phyloP scores from a whole-genome alignment of 2,888 invertebrate genomes.

The Unio pictorum region DNA sequence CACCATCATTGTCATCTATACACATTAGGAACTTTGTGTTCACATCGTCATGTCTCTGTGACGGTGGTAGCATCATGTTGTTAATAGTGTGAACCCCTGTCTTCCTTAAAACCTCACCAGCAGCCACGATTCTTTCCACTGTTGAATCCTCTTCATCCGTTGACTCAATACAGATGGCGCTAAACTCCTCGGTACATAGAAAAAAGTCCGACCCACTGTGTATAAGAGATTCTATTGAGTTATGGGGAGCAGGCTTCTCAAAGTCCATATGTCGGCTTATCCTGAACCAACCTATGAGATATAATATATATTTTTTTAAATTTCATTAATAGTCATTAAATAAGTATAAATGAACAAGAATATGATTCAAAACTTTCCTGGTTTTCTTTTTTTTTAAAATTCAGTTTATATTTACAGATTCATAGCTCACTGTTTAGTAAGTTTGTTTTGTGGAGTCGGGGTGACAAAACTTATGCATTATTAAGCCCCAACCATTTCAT shows the following conservation, averaged over 20 bases:
- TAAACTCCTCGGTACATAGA: constrained; percentile 31
- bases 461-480: too few relatives aligned
- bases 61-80: constrained; percentile 21
- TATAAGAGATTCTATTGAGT: constrained; percentile 20
- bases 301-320: not conserved
- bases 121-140: constrained; percentile 13
- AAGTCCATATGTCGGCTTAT: constrained; percentile 31
- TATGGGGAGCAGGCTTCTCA: constrained; percentile 26
- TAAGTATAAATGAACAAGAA: too few relatives aligned
- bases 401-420: too few relatives aligned
- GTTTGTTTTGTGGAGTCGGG: too few relatives aligned
- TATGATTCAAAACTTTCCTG: too few relatives aligned
- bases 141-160: constrained; percentile 9
- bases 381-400: too few relatives aligned
- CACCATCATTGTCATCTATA: constrained; percentile 29
- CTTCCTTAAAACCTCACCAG: constrained; percentile 34
- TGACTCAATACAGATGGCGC: constrained; percentile 23
- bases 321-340: too few relatives aligned
- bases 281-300: constrained; percentile 37
- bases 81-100: constrained; percentile 24
- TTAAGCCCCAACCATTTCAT: too few relatives aligned
- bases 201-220: constrained; percentile 22
- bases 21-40: constrained; percentile 27
- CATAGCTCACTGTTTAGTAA: too few relatives aligned
- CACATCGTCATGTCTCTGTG: constrained; percentile 5